Base-by-base conservation (phyloP, 2,888 invertebrate species). In the Auanema sp. region DNA sequence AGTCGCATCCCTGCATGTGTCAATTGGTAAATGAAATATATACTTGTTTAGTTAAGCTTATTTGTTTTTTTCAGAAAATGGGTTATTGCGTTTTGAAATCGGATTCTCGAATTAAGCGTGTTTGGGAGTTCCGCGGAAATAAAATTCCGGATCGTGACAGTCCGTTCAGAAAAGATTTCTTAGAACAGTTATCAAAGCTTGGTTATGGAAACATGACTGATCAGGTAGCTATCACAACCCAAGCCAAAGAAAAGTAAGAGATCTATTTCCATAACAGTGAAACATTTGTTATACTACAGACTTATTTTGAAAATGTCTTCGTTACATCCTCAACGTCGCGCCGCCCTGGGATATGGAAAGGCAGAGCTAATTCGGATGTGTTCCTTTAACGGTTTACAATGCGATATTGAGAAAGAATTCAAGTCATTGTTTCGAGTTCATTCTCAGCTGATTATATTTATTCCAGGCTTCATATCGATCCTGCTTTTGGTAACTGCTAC, bases 121-220 rank as follows among this genome's bases (percentile, higher is more conserved):
- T 81, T 43, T 81, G 81, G 81, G 81, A 81, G 54, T 74, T 81
- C 41, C 71, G 77, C 44, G 81, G 81, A 42, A 75, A 76, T 40
- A 55, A 69, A 41, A 68, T 76, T 18, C 69, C 70, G 0, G 64
- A 74, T 16, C 71, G 66, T 43, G 71, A 71, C 42, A 71, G 66
- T 64, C 73, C 76, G 2, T 77, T 79, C 21, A 62, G 79, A 1
- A 69, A 71, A 55, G 81, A 81, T 21, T 81, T 78, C 63, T 60
- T 81, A 62, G 77, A 76, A 11, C 79, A 81, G 49, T 59, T 81
- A 42, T 72, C 71, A 54, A 72, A 75, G 57, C 54, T 80, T 42
- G 81, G 81, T 41, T 81, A 79, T 53, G 81, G 76, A 51, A 81
- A 81, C 60, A 79, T 81, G 79, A 81, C 80, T 1, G 77, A 77